Base-by-base conservation (phyloP, 37 sponge, comb jelly and placozoan species). In the Haliclona indistincta region DNA sequence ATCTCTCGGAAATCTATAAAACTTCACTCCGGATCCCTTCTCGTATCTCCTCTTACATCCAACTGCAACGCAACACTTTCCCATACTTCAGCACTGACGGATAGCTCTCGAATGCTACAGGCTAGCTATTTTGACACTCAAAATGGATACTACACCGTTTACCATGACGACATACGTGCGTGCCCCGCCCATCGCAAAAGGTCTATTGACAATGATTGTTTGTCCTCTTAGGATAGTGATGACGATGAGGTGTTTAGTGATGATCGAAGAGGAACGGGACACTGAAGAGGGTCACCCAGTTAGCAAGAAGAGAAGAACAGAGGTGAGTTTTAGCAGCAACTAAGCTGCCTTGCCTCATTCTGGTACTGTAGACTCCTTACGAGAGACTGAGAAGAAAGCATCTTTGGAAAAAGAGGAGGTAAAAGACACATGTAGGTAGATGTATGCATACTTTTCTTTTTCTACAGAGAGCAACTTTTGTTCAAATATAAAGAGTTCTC, bases 401-500 rank as follows among this genome's bases (percentile, higher is more conserved):
- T 17, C 54, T 91, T 2, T 91, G 91, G 91, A 67, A 53, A 25
- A 81, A 71, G 64, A 81, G 82, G n/a, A 85, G 86, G 91, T 91
- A 52, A 23, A 42, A 43, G 22, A 26, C 22, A 17, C 29, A 45
- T 51, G 1, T 49, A 6, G 15, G 6, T 70, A 17, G 13, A 28
- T 34, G 8, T 19, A 32, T 38, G 4, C 42, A 30, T 38, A 4
- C 22, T 66, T 3, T 73, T 70, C 37, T 3, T 70, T 28, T 37
- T 61, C 2, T 19, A 68, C 71, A 93, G 97, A 42, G 81, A 97
- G 37, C 89, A 90, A 55, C 63, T 85, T 35, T 54, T 97, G 45
- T 84, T 71, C 63, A 84, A 86, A 29, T 96, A 96, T 71, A 80
- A 84, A 26, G 88, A 86, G 51, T 77, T 83, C 52, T 64, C 36